phyloP scores from a whole-genome alignment of 2,797 vertebrate species.

The Sebastes kiyomatsui region DNA sequence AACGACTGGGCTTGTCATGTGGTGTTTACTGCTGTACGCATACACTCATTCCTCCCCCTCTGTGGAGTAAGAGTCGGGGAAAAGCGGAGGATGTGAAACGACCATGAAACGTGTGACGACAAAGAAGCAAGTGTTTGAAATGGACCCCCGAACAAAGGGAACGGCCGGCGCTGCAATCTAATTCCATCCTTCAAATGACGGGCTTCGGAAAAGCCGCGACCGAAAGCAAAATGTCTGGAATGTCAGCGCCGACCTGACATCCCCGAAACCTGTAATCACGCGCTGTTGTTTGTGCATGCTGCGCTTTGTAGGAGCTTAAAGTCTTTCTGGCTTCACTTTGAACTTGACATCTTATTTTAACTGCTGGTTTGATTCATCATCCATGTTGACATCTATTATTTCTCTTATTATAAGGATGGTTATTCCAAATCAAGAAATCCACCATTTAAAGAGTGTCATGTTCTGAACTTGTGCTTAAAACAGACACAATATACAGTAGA shows the following conservation, averaged over 20 bases:
- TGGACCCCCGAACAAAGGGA: slow-evolving; percentile 55
- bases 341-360: slow-evolving; percentile 33
- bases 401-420: neutral
- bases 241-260: slow-evolving; percentile 46
- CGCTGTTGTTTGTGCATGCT: slow-evolving; percentile 52
- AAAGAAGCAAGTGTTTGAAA: slow-evolving; percentile 54
- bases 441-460: neutral
- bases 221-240: slow-evolving; percentile 64
- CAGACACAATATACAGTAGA: neutral
- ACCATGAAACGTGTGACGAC: slow-evolving; percentile 52
- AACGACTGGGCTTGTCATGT: slow-evolving; percentile 40
- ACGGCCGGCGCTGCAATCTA: slow-evolving; percentile 42
- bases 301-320: slow-evolving; percentile 4
- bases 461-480: neutral
- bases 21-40: slow-evolving; percentile 15
- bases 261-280: slow-evolving; percentile 60
- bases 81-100: neutral
- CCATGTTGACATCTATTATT: neutral
- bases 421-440: neutral
- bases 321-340: slow-evolving; percentile 16
- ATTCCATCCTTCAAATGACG: slow-evolving; percentile 63
- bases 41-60: slow-evolving; percentile 1
- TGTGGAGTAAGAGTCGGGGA: neutral
- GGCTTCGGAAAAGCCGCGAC: slow-evolving; percentile 56
- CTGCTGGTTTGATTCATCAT: neutral